Conservation (phyloP, 1,140 invertebrate species). For the Lepidostoma basale region DNA sequence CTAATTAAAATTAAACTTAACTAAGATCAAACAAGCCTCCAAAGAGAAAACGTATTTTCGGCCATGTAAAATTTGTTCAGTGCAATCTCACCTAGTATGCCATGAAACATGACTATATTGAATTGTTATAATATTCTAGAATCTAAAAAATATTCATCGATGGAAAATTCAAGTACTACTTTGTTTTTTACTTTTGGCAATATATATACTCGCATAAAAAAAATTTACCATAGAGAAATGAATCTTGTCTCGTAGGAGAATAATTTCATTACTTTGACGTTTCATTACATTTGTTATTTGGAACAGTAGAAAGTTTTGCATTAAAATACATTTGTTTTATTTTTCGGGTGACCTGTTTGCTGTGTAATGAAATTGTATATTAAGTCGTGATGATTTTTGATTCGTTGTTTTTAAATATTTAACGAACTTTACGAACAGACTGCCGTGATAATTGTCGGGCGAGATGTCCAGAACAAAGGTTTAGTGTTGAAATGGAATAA, state of each 20-base stretch:
- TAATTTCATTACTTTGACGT: constrained; percentile 37
- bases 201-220: too few relatives aligned
- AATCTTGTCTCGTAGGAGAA: too few relatives aligned
- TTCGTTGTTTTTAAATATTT: constrained; percentile 1
- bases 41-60: too few relatives aligned
- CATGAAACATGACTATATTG: too few relatives aligned
- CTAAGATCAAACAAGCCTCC: too few relatives aligned
- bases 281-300: constrained; percentile 42
- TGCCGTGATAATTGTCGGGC: background rate
- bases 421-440: background rate
- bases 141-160: too few relatives aligned
- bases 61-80: too few relatives aligned
- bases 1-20: too few relatives aligned
- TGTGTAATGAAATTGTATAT: constrained; percentile 6
- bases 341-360: constrained; percentile 24
- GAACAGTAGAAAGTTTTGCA: constrained; percentile 41
- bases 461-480: constrained; percentile 10
- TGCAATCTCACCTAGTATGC: too few relatives aligned
- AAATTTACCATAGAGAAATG: background rate
- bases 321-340: constrained; percentile 21
- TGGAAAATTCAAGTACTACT: too few relatives aligned
- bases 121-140: too few relatives aligned
- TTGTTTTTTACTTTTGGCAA: too few relatives aligned
- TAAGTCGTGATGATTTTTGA: constrained; percentile 17
- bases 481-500: constrained; percentile 3